Evolutionary conservation across 2,888 invertebrate species (phyloP), one percentile per base, ranked within the genome.

Genomic region (Cephonodes hylas): DNA sequence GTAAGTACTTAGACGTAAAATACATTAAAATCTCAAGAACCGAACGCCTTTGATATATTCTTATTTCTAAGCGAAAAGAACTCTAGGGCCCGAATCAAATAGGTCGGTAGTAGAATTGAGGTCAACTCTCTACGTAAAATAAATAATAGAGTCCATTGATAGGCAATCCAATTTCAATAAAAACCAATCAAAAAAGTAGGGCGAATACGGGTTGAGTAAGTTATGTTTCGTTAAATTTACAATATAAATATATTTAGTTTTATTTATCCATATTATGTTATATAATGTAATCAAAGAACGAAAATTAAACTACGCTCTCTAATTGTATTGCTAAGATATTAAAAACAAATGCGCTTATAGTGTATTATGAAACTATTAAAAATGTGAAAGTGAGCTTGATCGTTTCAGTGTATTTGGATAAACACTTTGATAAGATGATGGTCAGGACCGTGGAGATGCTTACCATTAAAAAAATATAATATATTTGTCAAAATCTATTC

Each of bases 151-250:
- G 46, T 71, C 66, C 62, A 79, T 76, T 76, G 74, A 77, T 76
- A 79, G 75, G 73, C 82, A 80, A 84, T 83, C 81, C 76, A 80
- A 83, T 83, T 83, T 82, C 79, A 83, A 81, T 83, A 82, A 83
- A 81, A 46, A 81, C 76, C 83, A 85, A 85, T 84, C 46, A 80
- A 83, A 81, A 83, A 85, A 81, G 80, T 85, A 76, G 85, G 83
- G 65, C 85, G 81, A 72, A 76, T 79, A 74, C 53, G 18, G 56
- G 76, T 74, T 69, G 72, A 72, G 71, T 72, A 67, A 69, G 45
- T 38, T 38, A 38, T 46, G 46, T 46, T 46, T 46, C 46, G 46
- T 25, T 46, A 23, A 23, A 46, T 6, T n/a, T 23, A 38, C 38
- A 46, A 46, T 23, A 23, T 46, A n/a, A 13, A 46, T 46, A 5